These are phyloP conservation scores for Phenganax marumi DNA, from an alignment of 92 coral and sea anemone genomes.

Conservation along the genomic window DNA sequence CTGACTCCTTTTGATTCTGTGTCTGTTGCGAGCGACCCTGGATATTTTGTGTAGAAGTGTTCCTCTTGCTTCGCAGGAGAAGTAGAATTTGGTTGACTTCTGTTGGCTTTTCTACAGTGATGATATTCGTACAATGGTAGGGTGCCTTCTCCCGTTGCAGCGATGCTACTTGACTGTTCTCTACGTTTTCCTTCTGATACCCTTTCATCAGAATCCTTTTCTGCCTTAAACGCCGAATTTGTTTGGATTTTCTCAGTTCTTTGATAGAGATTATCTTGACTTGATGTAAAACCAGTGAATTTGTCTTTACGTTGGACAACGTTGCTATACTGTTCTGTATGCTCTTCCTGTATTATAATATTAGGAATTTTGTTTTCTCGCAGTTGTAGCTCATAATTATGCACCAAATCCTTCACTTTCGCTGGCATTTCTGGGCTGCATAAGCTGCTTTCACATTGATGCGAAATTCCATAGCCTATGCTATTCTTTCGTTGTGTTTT, in stretches of 20 bases:
- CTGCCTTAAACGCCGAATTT: too few species aligned
- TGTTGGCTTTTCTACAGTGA: neutral
- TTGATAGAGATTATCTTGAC: too few species aligned
- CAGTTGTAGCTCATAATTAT: neutral
- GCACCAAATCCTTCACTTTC: conserved; percentile 6
- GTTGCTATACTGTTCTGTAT: too few species aligned
- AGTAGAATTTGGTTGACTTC: neutral
- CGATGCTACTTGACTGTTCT: neutral
- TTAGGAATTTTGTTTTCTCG: neutral
- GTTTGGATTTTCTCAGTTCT: too few species aligned
- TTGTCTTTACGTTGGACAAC: too few species aligned
- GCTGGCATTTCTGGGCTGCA: too few species aligned
- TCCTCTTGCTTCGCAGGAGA: neutral
- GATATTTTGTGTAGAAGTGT: neutral
- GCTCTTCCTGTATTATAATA: too few species aligned
- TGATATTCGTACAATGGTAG: neutral
- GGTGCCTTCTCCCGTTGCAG: neutral
- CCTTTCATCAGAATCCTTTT: too few species aligned
- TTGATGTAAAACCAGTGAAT: too few species aligned
- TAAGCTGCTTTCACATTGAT: too few species aligned
- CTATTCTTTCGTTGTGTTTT: neutral
- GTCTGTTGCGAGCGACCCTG: neutral
- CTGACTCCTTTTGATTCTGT: neutral
- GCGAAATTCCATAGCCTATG: too few species aligned
- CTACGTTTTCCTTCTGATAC: neutral